A percentile compares a stretch with the other conserved stretches of the same genome.
Evolutionary conservation across 2,113 vertebrate genomes (phyloP).

Genomic region (Pithys albifrons): DNA sequence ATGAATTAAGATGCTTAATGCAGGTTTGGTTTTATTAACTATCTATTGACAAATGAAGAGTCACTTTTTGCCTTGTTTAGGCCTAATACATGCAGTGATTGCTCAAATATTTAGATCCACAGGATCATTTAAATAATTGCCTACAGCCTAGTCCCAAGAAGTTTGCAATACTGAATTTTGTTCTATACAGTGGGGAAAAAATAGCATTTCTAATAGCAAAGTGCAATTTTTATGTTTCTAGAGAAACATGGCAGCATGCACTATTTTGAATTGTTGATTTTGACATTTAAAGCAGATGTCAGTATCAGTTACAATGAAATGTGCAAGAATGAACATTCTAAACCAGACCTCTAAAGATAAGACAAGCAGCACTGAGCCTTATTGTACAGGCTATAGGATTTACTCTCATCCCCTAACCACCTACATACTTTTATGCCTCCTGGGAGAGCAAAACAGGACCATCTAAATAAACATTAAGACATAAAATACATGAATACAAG

Average conservation of each 20-base stretch:
- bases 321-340: neutral
- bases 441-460: neutral
- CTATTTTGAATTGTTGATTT: conserved; percentile 23
- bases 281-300: conserved; percentile 37
- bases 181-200: neutral
- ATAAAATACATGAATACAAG: neutral
- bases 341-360: neutral
- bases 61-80: neutral
- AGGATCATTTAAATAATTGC: conserved; percentile 40
- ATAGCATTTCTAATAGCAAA: conserved; percentile 36
- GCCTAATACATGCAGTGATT: neutral
- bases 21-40: neutral
- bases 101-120: neutral
- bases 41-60: neutral
- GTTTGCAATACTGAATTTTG: neutral
- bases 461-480: neutral
- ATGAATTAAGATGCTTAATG: neutral
- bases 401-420: neutral
- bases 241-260: neutral
- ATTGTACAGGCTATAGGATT: neutral
- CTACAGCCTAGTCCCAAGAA: conserved; percentile 13
- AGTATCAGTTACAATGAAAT: neutral
- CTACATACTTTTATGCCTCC: neutral
- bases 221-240: neutral
- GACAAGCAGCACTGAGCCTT: neutral